These are phyloP conservation scores for Chloromyia formosa DNA, from an alignment of 2,888 invertebrate species.

Conservation along the genomic window DNA sequence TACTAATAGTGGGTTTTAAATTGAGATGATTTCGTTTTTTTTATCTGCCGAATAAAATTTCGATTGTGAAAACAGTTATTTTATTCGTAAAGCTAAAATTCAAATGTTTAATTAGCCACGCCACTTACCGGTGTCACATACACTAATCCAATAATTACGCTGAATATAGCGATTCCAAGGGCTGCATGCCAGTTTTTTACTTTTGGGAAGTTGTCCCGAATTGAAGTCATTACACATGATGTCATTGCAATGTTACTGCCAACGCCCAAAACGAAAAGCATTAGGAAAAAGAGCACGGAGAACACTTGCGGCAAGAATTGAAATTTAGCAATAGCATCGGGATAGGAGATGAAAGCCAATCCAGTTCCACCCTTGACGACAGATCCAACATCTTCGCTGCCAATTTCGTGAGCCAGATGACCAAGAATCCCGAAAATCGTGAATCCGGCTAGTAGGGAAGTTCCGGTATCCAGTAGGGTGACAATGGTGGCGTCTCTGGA, in stretches of 20 bases:
- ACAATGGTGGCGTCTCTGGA: conserved; percentile 68
- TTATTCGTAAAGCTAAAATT: no score
- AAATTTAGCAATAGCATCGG: conserved; percentile 69
- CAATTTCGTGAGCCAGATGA: conserved; percentile 66
- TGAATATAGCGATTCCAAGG: conserved; percentile 63
- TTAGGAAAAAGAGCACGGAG: conserved; percentile 68
- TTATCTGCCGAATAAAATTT: no score
- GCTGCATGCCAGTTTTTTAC: conserved; percentile 68
- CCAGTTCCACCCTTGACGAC: conserved; percentile 68
- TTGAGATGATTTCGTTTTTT: no score
- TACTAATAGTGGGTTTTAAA: no score
- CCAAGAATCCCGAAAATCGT: conserved; percentile 70
- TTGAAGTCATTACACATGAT: conserved; percentile 65
- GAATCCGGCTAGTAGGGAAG: conserved; percentile 68
- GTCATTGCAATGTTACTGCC: conserved; percentile 67
- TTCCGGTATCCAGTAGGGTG: conserved; percentile 67
- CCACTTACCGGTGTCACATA: conserved; percentile 74
- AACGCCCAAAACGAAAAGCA: conserved; percentile 68
- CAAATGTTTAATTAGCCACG: no score
- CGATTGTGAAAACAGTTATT: no score
- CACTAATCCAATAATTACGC: conserved; percentile 69
- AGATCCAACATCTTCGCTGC: conserved; percentile 63
- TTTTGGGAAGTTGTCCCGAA: conserved; percentile 65
- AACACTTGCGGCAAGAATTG: conserved; percentile 68
- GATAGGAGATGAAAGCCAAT: conserved; percentile 69